phyloP scores from a whole-genome alignment of 23 tunicate genomes.

The Pegea sp. region DNA sequence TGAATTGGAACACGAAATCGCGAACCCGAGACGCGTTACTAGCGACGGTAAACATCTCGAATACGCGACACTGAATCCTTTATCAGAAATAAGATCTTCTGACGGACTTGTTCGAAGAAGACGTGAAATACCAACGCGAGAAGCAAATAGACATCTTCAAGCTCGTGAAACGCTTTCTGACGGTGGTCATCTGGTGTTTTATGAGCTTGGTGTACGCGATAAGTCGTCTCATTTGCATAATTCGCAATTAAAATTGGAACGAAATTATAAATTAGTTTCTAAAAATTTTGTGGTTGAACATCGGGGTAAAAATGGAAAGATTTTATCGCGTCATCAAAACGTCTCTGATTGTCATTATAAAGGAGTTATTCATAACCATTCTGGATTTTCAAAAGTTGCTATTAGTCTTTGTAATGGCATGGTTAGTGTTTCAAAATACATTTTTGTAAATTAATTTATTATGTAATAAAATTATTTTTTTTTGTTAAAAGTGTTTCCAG shows the following conservation, averaged over 20 bases:
- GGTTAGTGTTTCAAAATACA: conserved; percentile 57
- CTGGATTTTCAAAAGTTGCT: conserved; percentile 73
- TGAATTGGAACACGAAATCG: no score
- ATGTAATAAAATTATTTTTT: no score
- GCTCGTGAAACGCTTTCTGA: conserved; percentile 26
- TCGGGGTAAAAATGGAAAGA: conserved; percentile 49
- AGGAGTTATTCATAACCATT: conserved; percentile 74
- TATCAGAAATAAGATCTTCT: conserved; percentile 8
- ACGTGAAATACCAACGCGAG: conserved; percentile 12
- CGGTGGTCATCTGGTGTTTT: conserved; percentile 55
- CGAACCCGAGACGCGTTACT: conserved; percentile 20
- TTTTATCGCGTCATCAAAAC: conserved; percentile 23
- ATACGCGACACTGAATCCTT: conserved; percentile 26
- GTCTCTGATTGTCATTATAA: conserved; percentile 74
- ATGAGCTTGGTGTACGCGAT: conserved; percentile 29
- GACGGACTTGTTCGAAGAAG: conserved; percentile 10
- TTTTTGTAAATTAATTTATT: no score
- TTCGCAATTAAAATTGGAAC: conserved; percentile 32
- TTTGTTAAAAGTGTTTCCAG: no score
- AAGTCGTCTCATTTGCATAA: conserved; percentile 18
- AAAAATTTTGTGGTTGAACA: conserved; percentile 67
- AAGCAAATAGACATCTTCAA: conserved; percentile 23
- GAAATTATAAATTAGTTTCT: conserved; percentile 79
- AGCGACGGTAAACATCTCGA: conserved; percentile 39
- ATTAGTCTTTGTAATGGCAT: conserved; percentile 79